Evolutionary conservation across 2,113 vertebrate genomes (phyloP).

Genomic region (Rhagologus leucostigma): DNA sequence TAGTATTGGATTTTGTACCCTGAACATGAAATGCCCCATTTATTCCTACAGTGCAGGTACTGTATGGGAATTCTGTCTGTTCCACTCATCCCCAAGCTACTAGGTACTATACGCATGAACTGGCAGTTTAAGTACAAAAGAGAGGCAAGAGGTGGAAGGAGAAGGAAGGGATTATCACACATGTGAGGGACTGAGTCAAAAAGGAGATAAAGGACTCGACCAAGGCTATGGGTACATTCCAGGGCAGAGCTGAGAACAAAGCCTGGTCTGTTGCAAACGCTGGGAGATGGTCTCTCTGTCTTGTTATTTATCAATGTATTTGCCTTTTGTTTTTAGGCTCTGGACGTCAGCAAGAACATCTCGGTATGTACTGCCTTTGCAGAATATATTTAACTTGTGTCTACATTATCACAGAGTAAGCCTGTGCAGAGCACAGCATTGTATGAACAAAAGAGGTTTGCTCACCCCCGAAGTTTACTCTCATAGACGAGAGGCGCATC

Average conservation of each 20-base stretch:
- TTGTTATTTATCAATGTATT: neutral
- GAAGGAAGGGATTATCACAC: neutral
- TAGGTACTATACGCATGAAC: neutral
- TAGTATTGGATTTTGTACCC: neutral
- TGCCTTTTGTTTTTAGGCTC: neutral
- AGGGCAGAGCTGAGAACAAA: neutral
- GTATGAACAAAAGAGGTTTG: neutral
- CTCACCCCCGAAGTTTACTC: neutral
- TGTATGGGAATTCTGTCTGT: neutral
- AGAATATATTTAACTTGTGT: neutral
- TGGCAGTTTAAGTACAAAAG: neutral
- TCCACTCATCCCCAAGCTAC: neutral
- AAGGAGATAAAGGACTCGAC: neutral
- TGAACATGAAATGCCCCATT: neutral
- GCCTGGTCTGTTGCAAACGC: neutral
- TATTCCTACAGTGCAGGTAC: neutral
- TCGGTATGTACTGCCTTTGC: slow-evolving; percentile 23
- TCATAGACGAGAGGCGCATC: neutral
- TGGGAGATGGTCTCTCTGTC: neutral
- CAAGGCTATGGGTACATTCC: neutral
- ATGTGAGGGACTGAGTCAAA: neutral
- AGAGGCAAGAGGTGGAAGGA: neutral
- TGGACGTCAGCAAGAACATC: neutral
- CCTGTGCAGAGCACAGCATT: neutral
- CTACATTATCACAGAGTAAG: neutral